phyloP scores from a whole-genome alignment of 2,797 vertebrate genomes.

The Nyctalus aviator region DNA sequence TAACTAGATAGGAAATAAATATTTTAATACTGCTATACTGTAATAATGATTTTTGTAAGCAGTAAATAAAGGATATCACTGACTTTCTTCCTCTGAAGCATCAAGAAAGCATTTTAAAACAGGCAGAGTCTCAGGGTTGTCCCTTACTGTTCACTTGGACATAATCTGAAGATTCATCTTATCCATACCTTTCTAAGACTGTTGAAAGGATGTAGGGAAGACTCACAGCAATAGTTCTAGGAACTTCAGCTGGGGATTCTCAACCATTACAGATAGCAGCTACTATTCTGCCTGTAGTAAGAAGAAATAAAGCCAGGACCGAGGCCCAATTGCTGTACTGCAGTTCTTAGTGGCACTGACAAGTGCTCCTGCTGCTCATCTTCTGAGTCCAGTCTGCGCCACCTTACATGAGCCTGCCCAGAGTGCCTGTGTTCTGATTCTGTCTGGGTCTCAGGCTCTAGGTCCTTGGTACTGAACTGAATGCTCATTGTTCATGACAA shows the following conservation, averaged over 20 bases:
- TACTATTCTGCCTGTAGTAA: accelerated
- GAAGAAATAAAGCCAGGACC: background rate
- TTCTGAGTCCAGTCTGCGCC: too few species aligned
- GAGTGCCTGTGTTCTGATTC: background rate
- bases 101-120: background rate
- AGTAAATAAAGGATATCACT: background rate
- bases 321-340: background rate
- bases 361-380: background rate
- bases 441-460: background rate
- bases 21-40: background rate
- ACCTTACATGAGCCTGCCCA: background rate
- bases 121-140: background rate
- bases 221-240: background rate
- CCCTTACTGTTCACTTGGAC: background rate
- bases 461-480: background rate
- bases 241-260: background rate
- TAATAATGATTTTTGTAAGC: background rate
- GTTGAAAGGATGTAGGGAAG: background rate
- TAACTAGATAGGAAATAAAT: background rate
- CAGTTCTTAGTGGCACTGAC: background rate
- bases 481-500: background rate
- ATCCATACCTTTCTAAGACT: background rate
- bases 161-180: background rate
- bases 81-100: background rate
- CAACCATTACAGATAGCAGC: background rate